phyloP scores from a whole-genome alignment of 2,113 vertebrate species.

The Scolopax mira region DNA sequence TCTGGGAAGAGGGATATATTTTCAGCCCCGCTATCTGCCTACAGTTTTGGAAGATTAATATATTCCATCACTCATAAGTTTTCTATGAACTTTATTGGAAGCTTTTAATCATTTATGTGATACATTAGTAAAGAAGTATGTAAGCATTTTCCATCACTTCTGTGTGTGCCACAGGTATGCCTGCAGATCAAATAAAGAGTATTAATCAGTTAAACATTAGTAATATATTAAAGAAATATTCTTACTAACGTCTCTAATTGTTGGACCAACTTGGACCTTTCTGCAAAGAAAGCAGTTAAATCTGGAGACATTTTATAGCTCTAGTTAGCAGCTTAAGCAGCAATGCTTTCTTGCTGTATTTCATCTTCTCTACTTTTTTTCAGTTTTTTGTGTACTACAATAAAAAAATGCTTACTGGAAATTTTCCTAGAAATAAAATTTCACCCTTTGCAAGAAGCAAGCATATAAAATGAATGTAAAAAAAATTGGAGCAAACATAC shows the following conservation, averaged over 20 bases:
- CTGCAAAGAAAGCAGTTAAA: not conserved
- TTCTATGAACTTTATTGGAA: not conserved
- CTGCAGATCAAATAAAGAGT: not conserved
- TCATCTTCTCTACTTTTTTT: not conserved
- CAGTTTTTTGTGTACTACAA: not conserved
- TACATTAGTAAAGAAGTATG: not conserved
- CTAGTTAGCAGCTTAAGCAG: not conserved
- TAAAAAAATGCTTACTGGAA: not conserved
- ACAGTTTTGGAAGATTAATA: not conserved
- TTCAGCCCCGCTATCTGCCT: not conserved
- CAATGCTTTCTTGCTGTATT: not conserved
- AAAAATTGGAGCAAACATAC: not conserved
- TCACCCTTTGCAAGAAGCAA: not conserved
- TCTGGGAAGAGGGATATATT: not conserved
- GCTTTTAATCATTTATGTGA: not conserved
- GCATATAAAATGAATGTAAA: not conserved
- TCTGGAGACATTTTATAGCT: not conserved
- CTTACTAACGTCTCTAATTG: not conserved
- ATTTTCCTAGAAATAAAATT: not conserved
- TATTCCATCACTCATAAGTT: not conserved
- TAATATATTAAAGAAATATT: not conserved
- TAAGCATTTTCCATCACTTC: not conserved
- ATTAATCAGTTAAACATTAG: not conserved
- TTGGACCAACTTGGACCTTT: not conserved
- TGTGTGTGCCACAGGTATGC: accelerated